phyloP scores from a whole-genome alignment of 2,888 invertebrate species.

The Sclerodermus sp. region DNA sequence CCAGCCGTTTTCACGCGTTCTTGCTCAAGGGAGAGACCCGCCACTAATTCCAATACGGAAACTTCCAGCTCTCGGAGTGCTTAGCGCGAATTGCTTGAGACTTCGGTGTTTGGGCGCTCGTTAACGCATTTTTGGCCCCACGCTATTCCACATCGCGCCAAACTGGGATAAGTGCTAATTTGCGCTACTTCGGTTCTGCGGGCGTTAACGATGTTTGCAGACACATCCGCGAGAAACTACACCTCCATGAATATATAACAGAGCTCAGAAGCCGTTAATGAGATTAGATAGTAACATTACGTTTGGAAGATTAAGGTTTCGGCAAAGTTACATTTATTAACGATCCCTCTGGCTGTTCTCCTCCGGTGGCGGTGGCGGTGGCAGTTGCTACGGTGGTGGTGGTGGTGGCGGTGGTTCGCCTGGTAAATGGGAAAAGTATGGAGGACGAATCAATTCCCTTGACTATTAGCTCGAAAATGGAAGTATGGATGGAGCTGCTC shows the following conservation, averaged over 20 bases:
- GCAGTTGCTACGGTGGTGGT: not conserved
- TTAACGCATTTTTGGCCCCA: constrained; percentile 39
- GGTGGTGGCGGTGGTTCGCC: too few species aligned
- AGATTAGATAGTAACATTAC: too few species aligned
- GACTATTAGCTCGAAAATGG: too few species aligned
- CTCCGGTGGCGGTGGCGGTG: not conserved
- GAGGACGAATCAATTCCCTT: not conserved
- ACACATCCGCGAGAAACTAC: too few species aligned
- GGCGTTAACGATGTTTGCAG: constrained; percentile 19
- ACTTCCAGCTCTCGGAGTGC: constrained; percentile 20
- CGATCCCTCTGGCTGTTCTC: constrained; percentile 19
- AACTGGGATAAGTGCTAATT: too few species aligned
- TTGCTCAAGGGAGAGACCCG: not conserved
- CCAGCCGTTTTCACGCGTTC: constrained; percentile 3
- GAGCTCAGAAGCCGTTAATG: too few species aligned
- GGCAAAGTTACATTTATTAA: not conserved
- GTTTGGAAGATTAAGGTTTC: too few species aligned
- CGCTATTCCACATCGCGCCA: constrained; percentile 8
- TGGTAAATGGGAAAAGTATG: too few species aligned
- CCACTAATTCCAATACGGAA: constrained; percentile 26
- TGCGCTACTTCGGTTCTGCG: constrained; percentile 14
- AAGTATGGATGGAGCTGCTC: too few species aligned
- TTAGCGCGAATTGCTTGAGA: constrained; percentile 26
- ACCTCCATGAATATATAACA: too few species aligned
- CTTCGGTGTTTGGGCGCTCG: constrained; percentile 35